Conservation (phyloP, 2,888 invertebrate genomes). For the Netelia melanura region DNA sequence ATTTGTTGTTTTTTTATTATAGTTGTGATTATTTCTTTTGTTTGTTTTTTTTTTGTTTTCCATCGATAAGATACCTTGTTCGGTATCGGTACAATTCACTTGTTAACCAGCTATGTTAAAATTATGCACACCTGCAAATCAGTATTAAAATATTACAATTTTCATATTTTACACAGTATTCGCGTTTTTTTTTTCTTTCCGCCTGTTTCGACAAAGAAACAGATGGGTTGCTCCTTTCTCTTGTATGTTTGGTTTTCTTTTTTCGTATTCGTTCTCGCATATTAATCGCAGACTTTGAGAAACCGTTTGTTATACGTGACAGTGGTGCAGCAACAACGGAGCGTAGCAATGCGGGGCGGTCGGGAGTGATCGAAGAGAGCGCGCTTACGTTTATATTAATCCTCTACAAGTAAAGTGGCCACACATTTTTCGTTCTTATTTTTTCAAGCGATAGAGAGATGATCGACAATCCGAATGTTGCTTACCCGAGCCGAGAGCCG, state of each 20-base stretch:
- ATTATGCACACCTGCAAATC: constrained; percentile 85
- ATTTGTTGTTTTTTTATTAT: constrained; percentile 57
- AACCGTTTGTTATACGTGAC: background rate
- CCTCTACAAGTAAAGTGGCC: constrained; percentile 48
- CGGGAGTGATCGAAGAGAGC: constrained; percentile 64
- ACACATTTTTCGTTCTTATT: constrained; percentile 25
- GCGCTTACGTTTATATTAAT: constrained; percentile 43
- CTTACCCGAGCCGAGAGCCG: constrained; percentile 58
- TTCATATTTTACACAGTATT: constrained; percentile 83
- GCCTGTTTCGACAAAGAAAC: constrained; percentile 59
- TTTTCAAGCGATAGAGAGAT: constrained; percentile 52
- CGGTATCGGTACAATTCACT: constrained; percentile 82
- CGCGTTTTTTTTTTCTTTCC: constrained; percentile 57
- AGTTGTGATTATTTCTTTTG: constrained; percentile 58
- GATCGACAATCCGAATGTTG: constrained; percentile 52
- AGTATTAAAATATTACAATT: constrained; percentile 86
- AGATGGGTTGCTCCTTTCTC: constrained; percentile 14
- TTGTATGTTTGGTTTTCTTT: background rate
- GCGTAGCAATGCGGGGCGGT: constrained; percentile 26
- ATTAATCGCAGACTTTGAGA: constrained; percentile 1
- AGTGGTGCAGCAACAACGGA: constrained; percentile 25
- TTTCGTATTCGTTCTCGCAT: background rate
- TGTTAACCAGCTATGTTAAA: constrained; percentile 83
- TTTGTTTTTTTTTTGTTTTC: constrained; percentile 66
- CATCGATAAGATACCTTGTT: constrained; percentile 77